Evolutionary conservation across 2,113 vertebrate species (phyloP).

Genomic region (Tympanuchus pallidicinctus): DNA sequence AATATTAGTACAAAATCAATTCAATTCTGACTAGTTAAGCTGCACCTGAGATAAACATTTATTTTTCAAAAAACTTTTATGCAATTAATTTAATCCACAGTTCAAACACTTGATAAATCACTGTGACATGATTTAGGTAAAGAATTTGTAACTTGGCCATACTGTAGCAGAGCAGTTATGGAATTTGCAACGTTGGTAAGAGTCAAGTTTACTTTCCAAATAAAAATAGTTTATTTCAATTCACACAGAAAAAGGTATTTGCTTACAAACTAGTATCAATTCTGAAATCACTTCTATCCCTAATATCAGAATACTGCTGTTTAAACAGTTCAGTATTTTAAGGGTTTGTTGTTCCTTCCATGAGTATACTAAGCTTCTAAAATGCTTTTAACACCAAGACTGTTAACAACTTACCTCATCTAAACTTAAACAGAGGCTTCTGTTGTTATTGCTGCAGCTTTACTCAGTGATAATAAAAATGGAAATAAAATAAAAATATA

Average conservation of each 20-base stretch:
- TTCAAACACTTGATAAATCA: constrained; percentile 17
- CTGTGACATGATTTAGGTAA: background rate
- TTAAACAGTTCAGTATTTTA: background rate
- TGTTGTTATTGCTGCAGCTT: background rate
- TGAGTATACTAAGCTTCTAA: constrained; percentile 37
- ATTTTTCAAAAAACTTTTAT: background rate
- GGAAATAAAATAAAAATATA: background rate
- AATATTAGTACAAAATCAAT: constrained; percentile 45
- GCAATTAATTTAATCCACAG: background rate
- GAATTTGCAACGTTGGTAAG: background rate
- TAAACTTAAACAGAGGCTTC: background rate
- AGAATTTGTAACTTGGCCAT: background rate
- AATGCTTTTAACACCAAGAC: constrained; percentile 37
- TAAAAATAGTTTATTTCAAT: constrained; percentile 27
- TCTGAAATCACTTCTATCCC: background rate
- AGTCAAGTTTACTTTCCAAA: background rate
- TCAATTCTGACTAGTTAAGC: background rate
- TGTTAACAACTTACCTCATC: background rate
- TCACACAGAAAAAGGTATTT: background rate
- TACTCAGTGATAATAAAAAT: background rate
- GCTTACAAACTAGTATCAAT: background rate
- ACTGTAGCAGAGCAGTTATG: background rate
- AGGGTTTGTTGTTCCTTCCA: constrained; percentile 1
- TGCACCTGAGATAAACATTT: constrained; percentile 20
- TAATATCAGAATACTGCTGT: background rate